phyloP scores from a whole-genome alignment of 37 sponge, comb jelly and placozoan species.

The Aphrocallistes beatrix region DNA sequence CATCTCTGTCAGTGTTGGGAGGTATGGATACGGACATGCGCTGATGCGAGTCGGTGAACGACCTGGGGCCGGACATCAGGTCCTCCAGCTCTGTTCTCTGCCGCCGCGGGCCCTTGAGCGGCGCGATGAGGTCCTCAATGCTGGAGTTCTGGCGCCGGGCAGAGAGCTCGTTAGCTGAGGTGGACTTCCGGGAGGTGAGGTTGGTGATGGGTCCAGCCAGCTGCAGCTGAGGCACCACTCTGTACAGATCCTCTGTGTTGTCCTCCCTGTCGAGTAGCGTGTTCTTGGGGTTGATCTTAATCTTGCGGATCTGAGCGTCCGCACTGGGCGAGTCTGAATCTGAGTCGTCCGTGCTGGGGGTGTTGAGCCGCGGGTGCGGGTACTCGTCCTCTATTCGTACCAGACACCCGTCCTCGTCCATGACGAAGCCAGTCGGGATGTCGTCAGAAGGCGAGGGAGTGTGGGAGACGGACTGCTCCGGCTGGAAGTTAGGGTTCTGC shows the following conservation, averaged over 20 bases:
- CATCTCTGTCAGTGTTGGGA: background rate
- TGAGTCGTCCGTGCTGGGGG: background rate
- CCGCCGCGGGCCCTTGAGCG: background rate
- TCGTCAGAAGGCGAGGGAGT: background rate
- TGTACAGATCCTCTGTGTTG: background rate
- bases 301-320: background rate
- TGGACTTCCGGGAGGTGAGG: constrained; percentile 7
- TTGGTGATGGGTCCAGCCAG: background rate
- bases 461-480: background rate
- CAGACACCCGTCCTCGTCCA: constrained; percentile 1
- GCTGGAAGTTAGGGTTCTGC: background rate
- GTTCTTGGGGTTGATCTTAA: background rate
- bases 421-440: background rate
- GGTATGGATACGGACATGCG: background rate
- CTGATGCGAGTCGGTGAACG: background rate
- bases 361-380: background rate
- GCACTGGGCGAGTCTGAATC: background rate
- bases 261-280: background rate
- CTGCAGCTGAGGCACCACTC: background rate
- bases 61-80: background rate
- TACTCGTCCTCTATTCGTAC: background rate
- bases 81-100: background rate
- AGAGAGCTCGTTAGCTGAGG: background rate
- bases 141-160: background rate
- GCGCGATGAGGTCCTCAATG: background rate